These are phyloP conservation scores for Pituophis catenifer DNA, from an alignment of 2,113 vertebrate species.

Conservation along the genomic window DNA sequence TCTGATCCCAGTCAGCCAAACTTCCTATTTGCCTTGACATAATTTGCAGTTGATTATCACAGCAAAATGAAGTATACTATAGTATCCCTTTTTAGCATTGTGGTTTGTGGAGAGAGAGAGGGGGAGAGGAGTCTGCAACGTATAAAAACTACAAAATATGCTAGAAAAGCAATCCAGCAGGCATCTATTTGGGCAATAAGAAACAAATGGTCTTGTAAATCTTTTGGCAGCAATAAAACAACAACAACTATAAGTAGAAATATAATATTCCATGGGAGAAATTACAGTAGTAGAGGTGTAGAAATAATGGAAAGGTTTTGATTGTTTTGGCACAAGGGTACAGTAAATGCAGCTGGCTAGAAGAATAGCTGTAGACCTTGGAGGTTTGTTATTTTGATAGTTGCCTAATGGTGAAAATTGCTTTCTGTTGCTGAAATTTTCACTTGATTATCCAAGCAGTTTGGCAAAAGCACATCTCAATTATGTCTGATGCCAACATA, in stretches of 20 bases:
- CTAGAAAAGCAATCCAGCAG: background rate
- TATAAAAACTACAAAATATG: background rate
- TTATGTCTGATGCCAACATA: slow-evolving; percentile 1
- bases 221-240: background rate
- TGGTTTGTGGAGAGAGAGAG: background rate
- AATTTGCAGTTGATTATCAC: background rate
- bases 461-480: slow-evolving; percentile 8
- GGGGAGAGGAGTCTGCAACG: background rate
- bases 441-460: slow-evolving; percentile 12
- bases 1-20: background rate
- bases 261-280: slow-evolving; percentile 14
- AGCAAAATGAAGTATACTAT: background rate
- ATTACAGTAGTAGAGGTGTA: background rate
- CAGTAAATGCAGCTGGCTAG: slow-evolving; percentile 14
- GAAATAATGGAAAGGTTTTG: slow-evolving; percentile 20
- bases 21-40: background rate
- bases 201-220: background rate
- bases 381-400: slow-evolving; percentile 24
- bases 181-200: background rate
- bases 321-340: slow-evolving; percentile 19
- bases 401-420: slow-evolving; percentile 24
- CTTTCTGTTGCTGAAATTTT: slow-evolving; percentile 28
- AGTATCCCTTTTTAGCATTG: too few species aligned
- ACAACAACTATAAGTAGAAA: background rate
- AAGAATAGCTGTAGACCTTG: slow-evolving; percentile 1